These are phyloP conservation scores for Prionace glauca DNA, from an alignment of 2,797 vertebrate genomes.

Conservation along the genomic window DNA sequence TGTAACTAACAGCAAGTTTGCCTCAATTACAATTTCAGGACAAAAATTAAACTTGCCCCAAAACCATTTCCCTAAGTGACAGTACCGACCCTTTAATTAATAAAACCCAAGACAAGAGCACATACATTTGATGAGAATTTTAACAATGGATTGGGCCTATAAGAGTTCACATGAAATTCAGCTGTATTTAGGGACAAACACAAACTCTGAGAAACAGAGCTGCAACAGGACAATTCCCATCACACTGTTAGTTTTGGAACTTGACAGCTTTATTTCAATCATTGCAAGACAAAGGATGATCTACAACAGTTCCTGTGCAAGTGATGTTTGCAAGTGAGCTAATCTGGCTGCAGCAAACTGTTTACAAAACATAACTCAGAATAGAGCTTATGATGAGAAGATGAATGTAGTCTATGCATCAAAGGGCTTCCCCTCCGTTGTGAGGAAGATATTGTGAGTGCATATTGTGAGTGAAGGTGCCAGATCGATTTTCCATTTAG, in stretches of 20 bases:
- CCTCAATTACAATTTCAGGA: neutral
- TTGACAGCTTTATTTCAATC: neutral
- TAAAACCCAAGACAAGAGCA: neutral
- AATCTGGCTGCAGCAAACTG: slow-evolving; percentile 12
- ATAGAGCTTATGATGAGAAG: neutral
- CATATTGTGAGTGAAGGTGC: neutral
- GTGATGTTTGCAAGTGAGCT: neutral
- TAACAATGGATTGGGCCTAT: neutral
- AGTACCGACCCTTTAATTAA: neutral
- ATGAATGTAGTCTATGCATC: neutral
- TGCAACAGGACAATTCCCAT: neutral
- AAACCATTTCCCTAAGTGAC: neutral
- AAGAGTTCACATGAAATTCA: neutral
- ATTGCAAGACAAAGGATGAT: neutral
- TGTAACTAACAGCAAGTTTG: neutral
- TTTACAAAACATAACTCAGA: neutral
- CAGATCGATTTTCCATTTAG: neutral
- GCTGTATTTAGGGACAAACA: neutral
- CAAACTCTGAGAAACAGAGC: neutral
- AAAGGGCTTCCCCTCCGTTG: neutral
- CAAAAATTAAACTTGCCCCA: neutral
- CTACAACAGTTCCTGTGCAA: neutral
- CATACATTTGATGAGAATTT: neutral
- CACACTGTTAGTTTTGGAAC: neutral
- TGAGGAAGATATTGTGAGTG: neutral